Percentiles rank a stretch among this genome's conserved stretches.
phyloP scores from a whole-genome alignment of 1,140 invertebrate genomes.

The Halictus rubicundus region DNA sequence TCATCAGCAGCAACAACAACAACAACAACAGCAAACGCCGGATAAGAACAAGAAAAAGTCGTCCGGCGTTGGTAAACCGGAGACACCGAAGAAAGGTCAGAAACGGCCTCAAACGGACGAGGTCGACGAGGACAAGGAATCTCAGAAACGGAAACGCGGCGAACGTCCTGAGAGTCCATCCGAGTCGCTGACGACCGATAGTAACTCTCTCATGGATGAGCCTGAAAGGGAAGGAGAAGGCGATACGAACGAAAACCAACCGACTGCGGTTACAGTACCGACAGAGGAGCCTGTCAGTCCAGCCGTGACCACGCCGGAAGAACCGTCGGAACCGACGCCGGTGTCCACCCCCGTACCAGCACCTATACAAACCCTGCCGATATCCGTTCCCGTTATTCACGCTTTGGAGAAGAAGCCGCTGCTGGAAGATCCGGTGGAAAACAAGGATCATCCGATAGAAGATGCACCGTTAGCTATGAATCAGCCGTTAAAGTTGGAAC shows the following conservation, averaged over 20 bases:
- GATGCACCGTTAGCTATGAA: constrained; percentile 65
- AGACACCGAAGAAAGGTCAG: constrained; percentile 86
- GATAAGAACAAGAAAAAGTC: constrained; percentile 84
- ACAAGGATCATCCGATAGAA: constrained; percentile 73
- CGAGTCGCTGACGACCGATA: constrained; percentile 90
- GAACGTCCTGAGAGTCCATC: constrained; percentile 87
- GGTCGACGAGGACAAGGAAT: constrained; percentile 84
- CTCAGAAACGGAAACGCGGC: constrained; percentile 86
- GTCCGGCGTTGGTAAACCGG: constrained; percentile 82
- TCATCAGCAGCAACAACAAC: constrained; percentile 68
- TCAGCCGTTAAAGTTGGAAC: constrained; percentile 75
- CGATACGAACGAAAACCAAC: constrained; percentile 82
- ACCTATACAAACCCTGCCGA: constrained; percentile 73
- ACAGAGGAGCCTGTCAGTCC: constrained; percentile 72
- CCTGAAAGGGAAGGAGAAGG: constrained; percentile 81
- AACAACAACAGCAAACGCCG: constrained; percentile 64
- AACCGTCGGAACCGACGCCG: constrained; percentile 76
- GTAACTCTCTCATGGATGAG: constrained; percentile 89
- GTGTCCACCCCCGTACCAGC: constrained; percentile 68
- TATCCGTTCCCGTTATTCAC: constrained; percentile 78
- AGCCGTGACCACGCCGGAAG: constrained; percentile 72
- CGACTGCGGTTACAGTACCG: constrained; percentile 79
- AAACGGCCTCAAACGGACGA: constrained; percentile 85
- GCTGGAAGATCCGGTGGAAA: constrained; percentile 68
- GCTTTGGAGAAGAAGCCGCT: constrained; percentile 73